A percentile compares a stretch with the other conserved stretches of the same genome.
Conservation (phyloP, 2,113 vertebrate species). For the Nerophis lumbriciformis region DNA sequence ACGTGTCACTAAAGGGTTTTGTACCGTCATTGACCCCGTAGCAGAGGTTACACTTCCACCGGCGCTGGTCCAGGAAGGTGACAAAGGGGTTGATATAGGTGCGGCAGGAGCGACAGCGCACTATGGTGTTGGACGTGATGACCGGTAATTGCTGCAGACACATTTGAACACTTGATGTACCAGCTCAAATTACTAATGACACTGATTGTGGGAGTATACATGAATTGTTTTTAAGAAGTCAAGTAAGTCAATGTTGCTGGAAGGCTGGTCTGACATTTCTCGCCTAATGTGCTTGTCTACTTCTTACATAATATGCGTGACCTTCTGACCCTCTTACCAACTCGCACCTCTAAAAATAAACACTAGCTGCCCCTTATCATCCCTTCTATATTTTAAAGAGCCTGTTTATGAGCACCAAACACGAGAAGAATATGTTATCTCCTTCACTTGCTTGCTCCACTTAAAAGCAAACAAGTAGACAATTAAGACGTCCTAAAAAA, state of each 20-base stretch:
- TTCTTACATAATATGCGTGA: neutral
- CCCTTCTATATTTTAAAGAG: neutral
- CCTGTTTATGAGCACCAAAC: too few species aligned
- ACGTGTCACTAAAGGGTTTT: neutral
- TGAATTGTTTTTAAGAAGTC: too few species aligned
- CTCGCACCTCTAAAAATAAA: constrained; percentile 30
- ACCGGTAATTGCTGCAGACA: constrained; percentile 87
- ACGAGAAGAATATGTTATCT: too few species aligned
- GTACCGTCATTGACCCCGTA: constrained; percentile 94
- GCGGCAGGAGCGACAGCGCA: constrained; percentile 91
- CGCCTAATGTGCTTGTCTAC: neutral
- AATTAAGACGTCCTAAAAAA: too few species aligned
- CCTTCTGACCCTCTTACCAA: neutral
- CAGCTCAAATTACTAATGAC: neutral
- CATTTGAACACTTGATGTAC: neutral
- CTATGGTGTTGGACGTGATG: constrained; percentile 95
- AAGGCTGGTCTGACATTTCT: too few species aligned
- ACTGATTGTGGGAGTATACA: too few species aligned
- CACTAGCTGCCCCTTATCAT: constrained; percentile 11
- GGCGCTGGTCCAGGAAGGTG: constrained; percentile 91
- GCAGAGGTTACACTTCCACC: constrained; percentile 98
- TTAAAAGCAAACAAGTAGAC: too few species aligned
- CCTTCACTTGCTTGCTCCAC: too few species aligned
- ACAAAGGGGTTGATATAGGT: constrained; percentile 98
- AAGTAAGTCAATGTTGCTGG: too few species aligned